phyloP scores from a whole-genome alignment of 2,113 vertebrate species.

The Amphilophus citrinellus region DNA sequence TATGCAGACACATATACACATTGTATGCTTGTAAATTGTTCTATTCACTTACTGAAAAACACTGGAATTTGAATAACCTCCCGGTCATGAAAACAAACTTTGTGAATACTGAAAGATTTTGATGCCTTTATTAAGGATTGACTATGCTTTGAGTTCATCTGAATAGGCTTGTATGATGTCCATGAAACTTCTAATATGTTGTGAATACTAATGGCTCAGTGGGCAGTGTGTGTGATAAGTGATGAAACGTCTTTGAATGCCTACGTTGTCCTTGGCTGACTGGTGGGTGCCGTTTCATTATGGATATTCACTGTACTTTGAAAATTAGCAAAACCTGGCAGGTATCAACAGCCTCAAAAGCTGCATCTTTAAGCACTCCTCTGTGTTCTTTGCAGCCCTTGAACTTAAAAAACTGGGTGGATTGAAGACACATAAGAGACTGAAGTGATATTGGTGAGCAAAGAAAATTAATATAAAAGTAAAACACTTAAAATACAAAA shows the following conservation, averaged over 20 bases:
- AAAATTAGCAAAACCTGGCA: conserved; percentile 75
- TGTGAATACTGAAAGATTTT: conserved; percentile 64
- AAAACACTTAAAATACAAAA: conserved; percentile 76
- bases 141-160: conserved; percentile 63
- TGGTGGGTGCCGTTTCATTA: conserved; percentile 63
- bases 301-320: conserved; percentile 65
- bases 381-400: conserved; percentile 75
- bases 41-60: conserved; percentile 51
- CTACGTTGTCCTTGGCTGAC: conserved; percentile 70
- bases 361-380: conserved; percentile 59
- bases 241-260: conserved; percentile 70
- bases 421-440: conserved; percentile 59
- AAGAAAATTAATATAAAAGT: conserved; percentile 73
- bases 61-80: conserved; percentile 63
- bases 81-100: conserved; percentile 72
- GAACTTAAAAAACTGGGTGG: conserved; percentile 61
- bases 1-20: conserved; percentile 35
- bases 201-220: conserved; percentile 73
- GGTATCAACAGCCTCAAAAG: conserved; percentile 72
- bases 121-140: conserved; percentile 69
- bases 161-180: conserved; percentile 65
- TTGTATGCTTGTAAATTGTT: conserved; percentile 59
- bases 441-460: conserved; percentile 62
- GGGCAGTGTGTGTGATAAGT: conserved; percentile 64
- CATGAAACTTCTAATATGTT: conserved; percentile 73